These are phyloP conservation scores for Cecropterus lyciades DNA, from an alignment of 1,140 invertebrate species.

Conservation along the genomic window DNA sequence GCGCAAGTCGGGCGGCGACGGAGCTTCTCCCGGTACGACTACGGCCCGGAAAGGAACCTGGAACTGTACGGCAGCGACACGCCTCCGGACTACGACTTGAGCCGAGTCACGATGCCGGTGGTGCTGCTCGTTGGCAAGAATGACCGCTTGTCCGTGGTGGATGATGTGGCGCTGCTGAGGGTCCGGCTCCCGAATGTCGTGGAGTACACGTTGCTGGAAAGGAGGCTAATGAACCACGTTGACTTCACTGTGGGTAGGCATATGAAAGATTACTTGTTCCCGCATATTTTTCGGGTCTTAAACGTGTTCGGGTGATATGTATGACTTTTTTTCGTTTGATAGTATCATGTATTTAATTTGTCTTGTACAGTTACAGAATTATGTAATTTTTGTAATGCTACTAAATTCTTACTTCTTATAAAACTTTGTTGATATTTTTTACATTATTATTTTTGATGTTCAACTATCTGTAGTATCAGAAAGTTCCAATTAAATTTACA, in stretches of 20 bases:
- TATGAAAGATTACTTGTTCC: slow-evolving; percentile 30
- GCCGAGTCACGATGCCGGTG: slow-evolving; percentile 82
- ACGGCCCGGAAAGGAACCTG: slow-evolving; percentile 77
- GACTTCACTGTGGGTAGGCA: slow-evolving; percentile 41
- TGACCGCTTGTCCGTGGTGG: slow-evolving; percentile 81
- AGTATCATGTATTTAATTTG: too few relatives aligned
- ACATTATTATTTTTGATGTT: too few relatives aligned
- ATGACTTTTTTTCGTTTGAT: too few relatives aligned
- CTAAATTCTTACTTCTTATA: too few relatives aligned
- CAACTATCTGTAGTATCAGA: too few relatives aligned
- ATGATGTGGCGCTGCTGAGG: slow-evolving; percentile 83
- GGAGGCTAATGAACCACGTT: slow-evolving; percentile 44
- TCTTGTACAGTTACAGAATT: too few relatives aligned
- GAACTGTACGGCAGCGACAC: slow-evolving; percentile 70
- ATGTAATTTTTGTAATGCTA: too few relatives aligned
- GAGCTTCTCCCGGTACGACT: slow-evolving; percentile 69
- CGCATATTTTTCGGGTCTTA: slow-evolving; percentile 6
- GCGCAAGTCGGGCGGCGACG: slow-evolving; percentile 81
- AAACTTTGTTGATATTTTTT: too few relatives aligned
- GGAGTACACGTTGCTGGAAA: slow-evolving; percentile 15
- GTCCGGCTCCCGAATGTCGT: slow-evolving; percentile 58
- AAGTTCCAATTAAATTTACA: too few relatives aligned
- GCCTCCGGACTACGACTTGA: slow-evolving; percentile 84
- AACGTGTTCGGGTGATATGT: not conserved
- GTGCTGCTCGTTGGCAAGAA: slow-evolving; percentile 85